phyloP scores from a whole-genome alignment of 2,113 vertebrate genomes.

The Clinocottus analis region DNA sequence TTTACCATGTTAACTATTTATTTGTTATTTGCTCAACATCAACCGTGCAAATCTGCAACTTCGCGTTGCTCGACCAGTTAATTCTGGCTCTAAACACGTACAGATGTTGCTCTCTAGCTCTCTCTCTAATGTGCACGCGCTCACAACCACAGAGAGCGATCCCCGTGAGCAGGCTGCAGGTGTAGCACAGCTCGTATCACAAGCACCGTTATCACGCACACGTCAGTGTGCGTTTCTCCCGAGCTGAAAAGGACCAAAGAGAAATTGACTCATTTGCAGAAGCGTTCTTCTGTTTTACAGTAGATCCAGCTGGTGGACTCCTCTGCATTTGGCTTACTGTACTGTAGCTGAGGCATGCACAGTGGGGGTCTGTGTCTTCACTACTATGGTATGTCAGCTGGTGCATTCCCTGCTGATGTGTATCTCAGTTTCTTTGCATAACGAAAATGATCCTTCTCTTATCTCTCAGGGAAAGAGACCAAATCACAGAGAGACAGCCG shows the following conservation, averaged over 20 bases:
- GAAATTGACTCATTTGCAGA: not conserved
- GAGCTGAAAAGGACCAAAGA: not conserved
- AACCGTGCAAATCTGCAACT: not conserved
- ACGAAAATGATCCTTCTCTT: not conserved
- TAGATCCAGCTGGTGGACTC: not conserved
- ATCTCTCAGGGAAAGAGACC: not conserved
- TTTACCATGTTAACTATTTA: not conserved
- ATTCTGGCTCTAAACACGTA: too few species aligned
- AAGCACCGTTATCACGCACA: not conserved
- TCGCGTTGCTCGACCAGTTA: not conserved
- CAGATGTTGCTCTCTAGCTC: too few species aligned
- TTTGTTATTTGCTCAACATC: not conserved
- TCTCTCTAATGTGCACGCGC: not conserved
- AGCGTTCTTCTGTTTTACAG: not conserved
- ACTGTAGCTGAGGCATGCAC: not conserved
- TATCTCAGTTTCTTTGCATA: slow-evolving; percentile 8
- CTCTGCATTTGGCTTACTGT: slow-evolving; percentile 6
- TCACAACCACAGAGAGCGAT: not conserved
- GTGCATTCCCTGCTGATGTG: slow-evolving; percentile 22
- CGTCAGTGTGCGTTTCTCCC: too few species aligned
- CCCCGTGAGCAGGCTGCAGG: not conserved
- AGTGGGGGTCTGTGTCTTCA: slow-evolving; percentile 5
- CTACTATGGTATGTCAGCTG: slow-evolving; percentile 36
- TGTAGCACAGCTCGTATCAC: not conserved
- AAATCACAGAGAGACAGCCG: not conserved